Percentiles rank a stretch among this genome's conserved stretches.
Conservation (phyloP, 2,113 vertebrate species). For the Mesoclemmys tuberculata region DNA sequence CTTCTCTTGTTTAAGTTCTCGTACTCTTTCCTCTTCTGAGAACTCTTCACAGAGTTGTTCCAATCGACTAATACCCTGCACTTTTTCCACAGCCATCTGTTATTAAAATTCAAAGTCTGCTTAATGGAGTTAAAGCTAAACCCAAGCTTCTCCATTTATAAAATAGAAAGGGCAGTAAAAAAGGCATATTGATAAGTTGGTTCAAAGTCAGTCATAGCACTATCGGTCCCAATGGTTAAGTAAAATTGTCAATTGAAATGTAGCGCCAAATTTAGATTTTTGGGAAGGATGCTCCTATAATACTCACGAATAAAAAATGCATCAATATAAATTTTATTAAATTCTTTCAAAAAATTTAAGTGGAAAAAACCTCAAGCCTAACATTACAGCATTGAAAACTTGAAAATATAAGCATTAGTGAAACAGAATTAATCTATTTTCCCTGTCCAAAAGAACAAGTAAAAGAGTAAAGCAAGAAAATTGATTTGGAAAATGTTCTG, state of each 20-base stretch:
- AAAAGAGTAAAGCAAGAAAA: neutral
- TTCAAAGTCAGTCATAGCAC: neutral
- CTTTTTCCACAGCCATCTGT: conserved; percentile 97
- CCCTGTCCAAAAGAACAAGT: neutral
- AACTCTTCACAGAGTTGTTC: conserved; percentile 97
- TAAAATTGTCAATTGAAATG: neutral
- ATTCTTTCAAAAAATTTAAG: neutral
- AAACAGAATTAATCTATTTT: neutral
- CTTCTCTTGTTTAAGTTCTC: conserved; percentile 97
- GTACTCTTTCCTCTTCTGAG: conserved; percentile 94
- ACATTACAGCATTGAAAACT: neutral
- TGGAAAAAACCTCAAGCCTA: neutral
- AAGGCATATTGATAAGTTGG: neutral
- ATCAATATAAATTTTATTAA: neutral
- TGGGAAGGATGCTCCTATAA: neutral
- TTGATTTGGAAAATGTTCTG: neutral
- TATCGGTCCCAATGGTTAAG: neutral
- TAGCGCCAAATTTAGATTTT: neutral
- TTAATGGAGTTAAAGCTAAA: neutral
- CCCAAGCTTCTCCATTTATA: conserved; percentile 15
- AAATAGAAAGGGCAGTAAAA: neutral
- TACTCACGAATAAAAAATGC: neutral
- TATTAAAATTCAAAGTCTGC: conserved; percentile 35
- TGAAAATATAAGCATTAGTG: neutral
- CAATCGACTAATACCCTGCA: conserved; percentile 95